Base-by-base conservation (phyloP, 2,113 vertebrate genomes). In the Petroica traversi region DNA sequence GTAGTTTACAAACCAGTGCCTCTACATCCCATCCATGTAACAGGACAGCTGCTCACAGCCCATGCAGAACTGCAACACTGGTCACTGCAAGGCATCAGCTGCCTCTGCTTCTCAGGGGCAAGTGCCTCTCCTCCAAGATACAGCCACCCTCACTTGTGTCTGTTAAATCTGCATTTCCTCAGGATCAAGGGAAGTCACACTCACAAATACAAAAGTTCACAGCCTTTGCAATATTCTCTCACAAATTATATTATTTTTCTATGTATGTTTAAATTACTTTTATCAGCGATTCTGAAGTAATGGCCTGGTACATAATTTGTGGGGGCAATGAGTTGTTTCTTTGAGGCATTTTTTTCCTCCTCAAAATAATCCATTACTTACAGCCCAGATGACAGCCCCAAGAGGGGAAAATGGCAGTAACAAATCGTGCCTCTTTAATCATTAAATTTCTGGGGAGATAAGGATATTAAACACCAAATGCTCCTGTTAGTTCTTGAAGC, bases 11-110 rank as follows among this genome's bases (percentile, higher is more conserved):
- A 68, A 55, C 6, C 1, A 1, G n/a, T 79, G 57, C 12, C 36
- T 55, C 34, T 57, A n/a, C 10, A 24, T 19, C 11, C 12, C 6
- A 25, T 33, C 16, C 0, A 0, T 9, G 26, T 57, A 41, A 31
- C 1, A 2, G 34, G 40, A 33, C 12, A 58, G 58, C 41, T 63
- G 54, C 36, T 33, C 31, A 40, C 24, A 61, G 54, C 19, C 48
- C 75, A 17, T 12, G 23, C 25, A 58, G 51, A 64, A 23, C 25
- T 25, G 36, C 20, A n/a, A 28, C 58, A 24, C 15, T 2, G 0
- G 5, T 72, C 11, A 2, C 3, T 19, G 34, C 5, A 2, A 7
- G 10, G 43, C 85, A 88, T 16, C 8, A 1, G 22, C 51, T 54
- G 29, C 43, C 23, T 52, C 22, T 38, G 24, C 33, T 62, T 26